phyloP scores from a whole-genome alignment of 1,140 invertebrate genomes.

The Arctopsyche grandis region DNA sequence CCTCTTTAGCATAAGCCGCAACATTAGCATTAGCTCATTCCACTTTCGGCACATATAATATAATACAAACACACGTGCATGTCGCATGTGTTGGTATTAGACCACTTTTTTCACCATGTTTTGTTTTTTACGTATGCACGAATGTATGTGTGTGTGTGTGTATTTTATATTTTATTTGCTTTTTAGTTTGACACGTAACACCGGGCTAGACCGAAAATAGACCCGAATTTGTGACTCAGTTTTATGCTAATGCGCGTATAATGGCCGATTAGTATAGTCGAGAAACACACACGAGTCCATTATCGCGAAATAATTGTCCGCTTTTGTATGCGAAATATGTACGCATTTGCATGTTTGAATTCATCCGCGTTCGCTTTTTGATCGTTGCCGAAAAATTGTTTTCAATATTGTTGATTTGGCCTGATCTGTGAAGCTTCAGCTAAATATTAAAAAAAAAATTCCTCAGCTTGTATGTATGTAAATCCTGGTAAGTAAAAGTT shows the following conservation, averaged over 20 bases:
- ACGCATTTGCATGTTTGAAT: too few species aligned
- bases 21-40: not conserved
- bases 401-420: too few species aligned
- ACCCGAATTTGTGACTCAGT: conserved; percentile 6
- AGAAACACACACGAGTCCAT: not conserved
- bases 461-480: too few species aligned
- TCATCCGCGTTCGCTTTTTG: too few species aligned
- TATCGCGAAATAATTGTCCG: not conserved
- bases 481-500: too few species aligned
- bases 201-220: not conserved
- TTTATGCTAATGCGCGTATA: not conserved
- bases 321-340: not conserved
- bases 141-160: not conserved
- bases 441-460: too few species aligned
- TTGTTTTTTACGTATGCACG: not conserved
- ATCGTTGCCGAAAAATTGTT: too few species aligned
- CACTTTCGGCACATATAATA: not conserved
- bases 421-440: too few species aligned
- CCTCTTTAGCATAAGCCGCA: not conserved
- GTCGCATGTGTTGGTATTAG: not conserved
- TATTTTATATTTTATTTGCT: not conserved
- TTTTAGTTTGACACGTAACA: not conserved
- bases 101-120: not conserved
- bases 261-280: not conserved
- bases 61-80: too few species aligned